A percentile compares a stretch with the other conserved stretches of the same genome.
phyloP scores from a whole-genome alignment of 2,888 invertebrate genomes.

The Nomada hirtipes region DNA sequence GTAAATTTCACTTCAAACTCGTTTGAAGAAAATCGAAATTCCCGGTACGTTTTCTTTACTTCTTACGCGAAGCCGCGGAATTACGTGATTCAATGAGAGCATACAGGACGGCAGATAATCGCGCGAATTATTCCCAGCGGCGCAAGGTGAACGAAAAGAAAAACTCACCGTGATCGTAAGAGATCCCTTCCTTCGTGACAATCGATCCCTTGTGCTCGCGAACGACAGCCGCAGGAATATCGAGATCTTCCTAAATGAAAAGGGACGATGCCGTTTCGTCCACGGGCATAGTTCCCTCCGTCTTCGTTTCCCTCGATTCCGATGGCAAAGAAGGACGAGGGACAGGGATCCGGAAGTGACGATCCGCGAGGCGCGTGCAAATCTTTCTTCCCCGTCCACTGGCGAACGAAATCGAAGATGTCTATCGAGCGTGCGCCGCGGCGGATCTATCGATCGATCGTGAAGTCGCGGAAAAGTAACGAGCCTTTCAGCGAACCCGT shows the following conservation, averaged over 20 bases:
- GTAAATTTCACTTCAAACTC: too few species aligned
- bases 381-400: too few species aligned
- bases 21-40: background rate
- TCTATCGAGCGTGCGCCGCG: background rate
- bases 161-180: constrained; percentile 24
- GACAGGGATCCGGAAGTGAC: background rate
- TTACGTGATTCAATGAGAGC: too few species aligned
- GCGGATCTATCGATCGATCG: constrained; percentile 35
- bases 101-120: too few species aligned
- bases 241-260: constrained; percentile 31
- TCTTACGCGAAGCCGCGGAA: too few species aligned
- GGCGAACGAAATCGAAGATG: too few species aligned
- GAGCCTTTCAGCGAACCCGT: constrained; percentile 26
- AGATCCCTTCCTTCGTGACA: background rate
- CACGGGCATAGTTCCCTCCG: constrained; percentile 48
- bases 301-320: background rate
- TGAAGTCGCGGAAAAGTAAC: constrained; percentile 6
- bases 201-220: background rate
- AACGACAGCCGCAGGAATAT: constrained; percentile 6
- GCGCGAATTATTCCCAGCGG: too few species aligned
- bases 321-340: background rate
- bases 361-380: background rate
- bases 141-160: too few species aligned
- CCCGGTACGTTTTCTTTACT: background rate
- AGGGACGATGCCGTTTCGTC: constrained; percentile 16